Base-by-base conservation (phyloP, 35 echinoderm and acorn worm species). In the Strongylocentrotus purpuratus region DNA sequence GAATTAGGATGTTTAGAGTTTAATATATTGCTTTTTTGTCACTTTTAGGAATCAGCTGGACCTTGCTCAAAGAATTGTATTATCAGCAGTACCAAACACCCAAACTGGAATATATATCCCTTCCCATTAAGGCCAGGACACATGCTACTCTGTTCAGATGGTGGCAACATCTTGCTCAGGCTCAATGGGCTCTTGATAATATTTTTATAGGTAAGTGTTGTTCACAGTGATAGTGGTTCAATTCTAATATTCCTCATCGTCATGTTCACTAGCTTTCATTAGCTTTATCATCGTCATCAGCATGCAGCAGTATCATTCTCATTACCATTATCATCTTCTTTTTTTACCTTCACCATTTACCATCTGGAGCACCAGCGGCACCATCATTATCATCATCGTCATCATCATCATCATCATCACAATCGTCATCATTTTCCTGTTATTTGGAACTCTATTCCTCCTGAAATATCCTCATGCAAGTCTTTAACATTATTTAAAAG, bases 171-270 rank as follows among this genome's bases (percentile, higher is more conserved):
- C 59, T 96, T 86, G 86, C 65, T 22, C 96, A 94, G 48, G 97
- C 96, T 86, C 98, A 99, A 41, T 99, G 97, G 98, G 98, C 98
- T 32, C 35, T 99, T 31, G 98, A 99, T 94, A 90, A 97, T 78
- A 91, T 99, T 65, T 96, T 95, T 31, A 97, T 99, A 33, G 98
- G 98, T 97, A 95, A 94, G 95, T 89, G 11, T 46, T 78, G 52
- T 59, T 59, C 11, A 13, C 52, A 11, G 17, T 59, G 52, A 59
- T 14, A 59, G 52, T 59, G 17, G 52, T 59, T 59, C 52, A 59
- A 14, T 59, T 14, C 52, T 17, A 59, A 12, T 59, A 59, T 17
- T 59, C 17, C 7, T 59, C 52, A 59, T 9, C 52, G 11, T 59
- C 11, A 59, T 17, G 11, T 2, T 59, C 52, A 11, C 52, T 17